A percentile compares a stretch with the other conserved stretches of the same genome.
phyloP scores from a whole-genome alignment of 2,888 invertebrate species.

The Hypomecis punctinalis region DNA sequence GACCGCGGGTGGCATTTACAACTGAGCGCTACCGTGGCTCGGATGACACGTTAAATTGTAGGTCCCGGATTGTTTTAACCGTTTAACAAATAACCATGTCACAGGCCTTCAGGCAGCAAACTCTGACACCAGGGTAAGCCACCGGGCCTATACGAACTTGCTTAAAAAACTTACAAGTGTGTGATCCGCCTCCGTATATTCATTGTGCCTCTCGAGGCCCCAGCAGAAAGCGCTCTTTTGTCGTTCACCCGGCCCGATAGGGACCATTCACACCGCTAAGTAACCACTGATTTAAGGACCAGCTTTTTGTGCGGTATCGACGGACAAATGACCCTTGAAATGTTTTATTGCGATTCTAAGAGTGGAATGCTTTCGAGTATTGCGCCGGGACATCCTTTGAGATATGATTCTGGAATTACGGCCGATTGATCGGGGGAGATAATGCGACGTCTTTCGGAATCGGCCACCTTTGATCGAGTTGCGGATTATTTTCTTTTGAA shows the following conservation, averaged over 20 bases:
- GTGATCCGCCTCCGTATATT: conserved; percentile 28
- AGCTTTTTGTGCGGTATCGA: conserved; percentile 44
- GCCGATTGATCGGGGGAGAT: not conserved
- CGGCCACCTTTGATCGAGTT: too few species aligned
- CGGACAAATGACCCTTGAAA: conserved; percentile 47
- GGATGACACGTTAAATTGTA: too few species aligned
- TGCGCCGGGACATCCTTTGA: conserved; percentile 17
- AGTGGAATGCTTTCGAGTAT: conserved; percentile 24
- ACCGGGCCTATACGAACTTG: too few species aligned
- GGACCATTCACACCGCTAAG: conserved; percentile 56
- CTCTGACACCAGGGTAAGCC: too few species aligned
- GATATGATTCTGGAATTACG: conserved; percentile 9
- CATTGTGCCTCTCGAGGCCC: conserved; percentile 30
- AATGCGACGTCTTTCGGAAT: too few species aligned
- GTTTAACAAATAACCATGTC: too few species aligned
- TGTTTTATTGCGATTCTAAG: conserved; percentile 40
- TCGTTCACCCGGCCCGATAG: conserved; percentile 55
- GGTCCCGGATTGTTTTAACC: too few species aligned
- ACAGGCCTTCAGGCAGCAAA: too few species aligned
- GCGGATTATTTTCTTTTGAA: too few species aligned
- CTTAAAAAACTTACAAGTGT: too few species aligned
- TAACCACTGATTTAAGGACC: conserved; percentile 58
- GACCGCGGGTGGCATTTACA: too few species aligned
- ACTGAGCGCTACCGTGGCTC: too few species aligned
- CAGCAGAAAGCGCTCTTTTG: conserved; percentile 60